Evolutionary conservation across 2,797 vertebrate species (phyloP), one percentile per base, ranked within the genome.

Genomic region (Aplochiton taeniatus): DNA sequence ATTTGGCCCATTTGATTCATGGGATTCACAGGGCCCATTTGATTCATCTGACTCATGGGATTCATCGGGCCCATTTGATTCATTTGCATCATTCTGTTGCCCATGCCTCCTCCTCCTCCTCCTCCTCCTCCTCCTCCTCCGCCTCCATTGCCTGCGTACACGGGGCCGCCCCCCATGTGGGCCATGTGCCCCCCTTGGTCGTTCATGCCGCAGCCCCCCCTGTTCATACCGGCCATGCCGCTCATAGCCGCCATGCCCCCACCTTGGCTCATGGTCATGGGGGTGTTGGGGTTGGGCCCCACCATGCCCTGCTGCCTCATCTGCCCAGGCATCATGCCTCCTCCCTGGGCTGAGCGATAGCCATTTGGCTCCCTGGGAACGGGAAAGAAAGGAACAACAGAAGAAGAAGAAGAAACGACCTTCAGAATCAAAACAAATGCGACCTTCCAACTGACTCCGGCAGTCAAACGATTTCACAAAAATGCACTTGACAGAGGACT

Each of bases 331-430:
- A 90, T 88, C 85, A 90, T 88, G 75, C 80, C 91, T 65, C 85
- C 94, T 77, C 85, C 92, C 56, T 94, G 89, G 79, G 92, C 93
- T 56, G 95, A 85, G 79, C 96, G 93, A 85, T 95, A 98, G 63
- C 95, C 95, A 61, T 96, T 98, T 60, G 94, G 96, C 76, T 99
- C 97, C 87, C 97, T 99, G 88, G 11, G 83, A 78, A 62, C 61
- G 66, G 62, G 17, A 3, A 71, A 18, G n/a, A 5, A 10, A 63
- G 51, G 4, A 49, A 31, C 12, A 61, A 11, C 11, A 17, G 59
- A 41, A 57, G 1, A 31, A 14, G 13, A 42, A 16, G 20, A 41
- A n/a, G 1, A 10, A 12, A 42, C 8, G 14, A 17, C 1, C 50
- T 17, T 51, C 50, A 51, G 50, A 17, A 17, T 48, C 8, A 48